These are phyloP conservation scores for Melanotaenia nigrans DNA, from an alignment of 2,797 vertebrate genomes.

Conservation along the genomic window DNA sequence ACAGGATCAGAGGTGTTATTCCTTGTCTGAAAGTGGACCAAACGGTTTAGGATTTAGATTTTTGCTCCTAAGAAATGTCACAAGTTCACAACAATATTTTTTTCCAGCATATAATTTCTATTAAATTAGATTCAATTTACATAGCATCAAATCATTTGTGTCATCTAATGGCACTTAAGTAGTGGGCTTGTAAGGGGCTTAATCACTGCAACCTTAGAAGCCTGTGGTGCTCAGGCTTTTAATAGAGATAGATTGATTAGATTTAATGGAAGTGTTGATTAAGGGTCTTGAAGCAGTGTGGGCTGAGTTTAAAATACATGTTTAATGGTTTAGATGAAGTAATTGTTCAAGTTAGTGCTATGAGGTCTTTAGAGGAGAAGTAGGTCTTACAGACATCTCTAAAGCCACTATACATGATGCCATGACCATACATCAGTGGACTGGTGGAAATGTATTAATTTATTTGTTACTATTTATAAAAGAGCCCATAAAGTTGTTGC, in stretches of 20 bases:
- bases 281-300: not conserved
- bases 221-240: slow-evolving; percentile 7
- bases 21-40: slow-evolving; percentile 18
- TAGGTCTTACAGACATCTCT: not conserved
- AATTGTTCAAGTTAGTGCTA: not conserved
- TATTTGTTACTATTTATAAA: not conserved
- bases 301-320: not conserved
- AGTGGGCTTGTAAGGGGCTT: not conserved
- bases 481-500: not conserved
- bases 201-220: slow-evolving; percentile 12
- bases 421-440: not conserved
- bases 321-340: slow-evolving; percentile 1
- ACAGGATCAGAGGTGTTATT: slow-evolving; percentile 40
- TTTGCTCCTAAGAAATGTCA: slow-evolving; percentile 12
- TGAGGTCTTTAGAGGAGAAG: not conserved
- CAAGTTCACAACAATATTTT: not conserved
- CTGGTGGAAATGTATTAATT: not conserved
- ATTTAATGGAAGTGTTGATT: slow-evolving; percentile 10
- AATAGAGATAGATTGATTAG: not conserved
- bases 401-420: not conserved
- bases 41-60: not conserved
- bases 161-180: slow-evolving; percentile 7
- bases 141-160: slow-evolving; percentile 1
- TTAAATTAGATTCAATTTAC: not conserved
- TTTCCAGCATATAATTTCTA: not conserved